Conservation (phyloP, 2,888 invertebrate species). For the Athalia rosae region DNA sequence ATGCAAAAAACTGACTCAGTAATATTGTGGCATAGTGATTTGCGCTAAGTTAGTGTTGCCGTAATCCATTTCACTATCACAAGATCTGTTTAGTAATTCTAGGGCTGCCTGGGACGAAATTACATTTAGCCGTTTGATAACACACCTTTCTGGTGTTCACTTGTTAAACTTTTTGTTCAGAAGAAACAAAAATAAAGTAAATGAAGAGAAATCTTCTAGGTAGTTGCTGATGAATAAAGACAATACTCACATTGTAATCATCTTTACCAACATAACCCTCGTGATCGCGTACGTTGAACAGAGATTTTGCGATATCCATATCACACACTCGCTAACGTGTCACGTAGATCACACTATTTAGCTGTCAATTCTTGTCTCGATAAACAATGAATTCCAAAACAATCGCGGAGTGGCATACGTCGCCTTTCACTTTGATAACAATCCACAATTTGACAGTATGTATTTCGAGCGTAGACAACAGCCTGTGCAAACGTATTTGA, state of each 20-base stretch:
- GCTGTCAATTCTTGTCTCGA: not conserved
- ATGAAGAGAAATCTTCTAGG: no score
- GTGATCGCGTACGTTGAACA: slow-evolving; percentile 90
- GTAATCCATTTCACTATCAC: no score
- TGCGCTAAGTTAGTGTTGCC: no score
- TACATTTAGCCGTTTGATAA: no score
- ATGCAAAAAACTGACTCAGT: not conserved
- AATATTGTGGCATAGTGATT: not conserved
- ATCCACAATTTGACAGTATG: slow-evolving; percentile 29
- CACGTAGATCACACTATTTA: not conserved
- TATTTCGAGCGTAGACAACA: not conserved
- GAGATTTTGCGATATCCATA: slow-evolving; percentile 95
- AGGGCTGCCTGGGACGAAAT: no score
- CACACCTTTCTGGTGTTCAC: no score
- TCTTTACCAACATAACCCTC: slow-evolving; percentile 93
- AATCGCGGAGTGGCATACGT: not conserved
- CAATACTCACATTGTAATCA: slow-evolving; percentile 81
- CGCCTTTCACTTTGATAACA: slow-evolving; percentile 4
- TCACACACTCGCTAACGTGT: slow-evolving; percentile 47
- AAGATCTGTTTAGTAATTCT: not conserved
- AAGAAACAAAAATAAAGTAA: not conserved
- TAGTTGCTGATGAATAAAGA: not conserved
- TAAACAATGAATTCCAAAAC: not conserved
- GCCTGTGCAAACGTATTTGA: not conserved
- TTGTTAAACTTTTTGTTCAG: no score